Base-by-base conservation (phyloP, 1,140 invertebrate species). In the Mactra quadrangularis region DNA sequence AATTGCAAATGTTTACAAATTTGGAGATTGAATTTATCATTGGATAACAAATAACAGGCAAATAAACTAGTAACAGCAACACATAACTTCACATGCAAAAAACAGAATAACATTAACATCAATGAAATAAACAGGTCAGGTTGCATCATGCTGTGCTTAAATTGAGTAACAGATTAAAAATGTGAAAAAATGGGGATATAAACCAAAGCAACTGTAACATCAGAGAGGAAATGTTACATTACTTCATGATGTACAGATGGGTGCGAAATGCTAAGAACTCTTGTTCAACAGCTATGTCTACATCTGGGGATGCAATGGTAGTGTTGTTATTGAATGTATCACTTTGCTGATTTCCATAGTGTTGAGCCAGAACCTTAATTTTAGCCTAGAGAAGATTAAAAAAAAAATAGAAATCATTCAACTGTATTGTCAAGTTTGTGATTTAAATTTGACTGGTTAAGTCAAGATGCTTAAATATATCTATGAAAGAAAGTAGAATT, bases 161-260 rank as follows among this genome's bases (percentile, higher is more conserved):
- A n/a, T 53, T 53, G 25, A 9, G 17, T n/a, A 53, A n/a, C 25
- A n/a, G 4, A 53, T 53, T 6, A 53, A n/a, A n/a, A 15, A 53
- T 53, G 52, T n/a, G 25, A 53, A 7, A 53, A 53, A 4, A 53
- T n/a, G 4, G 3, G 25, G 4, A 15, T n/a, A 53, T n/a, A 22
- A 53, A 53, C 52, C 17, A 15, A n/a, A n/a, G n/a, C 17, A n/a
- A 6, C 17, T 53, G 4, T n/a, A 53, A 53, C 52, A 53, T 11
- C 52, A 53, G 4, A n/a, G 7, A 6, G 4, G 3, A n/a, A 60
- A 60, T 29, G 22, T 64, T 4, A 68, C 6, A 0, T 74, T 29
- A 71, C 71, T 74, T 74, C 52, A 74, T 55, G 33, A 74, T 27
- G 33, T 57, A 74, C 17, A 74, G 50, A 13, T 74, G 71, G 41